Evolutionary conservation across 2,797 vertebrate genomes (phyloP), one percentile per base, ranked within the genome.

Genomic region (Hydrolagus colliei): DNA sequence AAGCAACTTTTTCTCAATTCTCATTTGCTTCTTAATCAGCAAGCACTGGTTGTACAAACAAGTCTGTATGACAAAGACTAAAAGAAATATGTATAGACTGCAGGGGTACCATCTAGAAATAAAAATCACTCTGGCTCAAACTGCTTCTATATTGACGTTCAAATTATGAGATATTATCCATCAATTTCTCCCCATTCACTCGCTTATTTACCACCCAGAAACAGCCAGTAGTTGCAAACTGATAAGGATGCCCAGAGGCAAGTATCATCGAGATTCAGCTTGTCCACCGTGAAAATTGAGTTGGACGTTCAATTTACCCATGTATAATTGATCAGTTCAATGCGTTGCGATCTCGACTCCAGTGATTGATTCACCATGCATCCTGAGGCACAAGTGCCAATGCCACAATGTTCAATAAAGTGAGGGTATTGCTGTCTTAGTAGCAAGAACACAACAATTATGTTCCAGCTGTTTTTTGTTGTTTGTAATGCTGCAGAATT

Each of bases 281-380:
- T 68, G 20, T 18, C n/a, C 79, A 84, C 4, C 11, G 67, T 41
- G 71, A 84, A 52, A 68, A 35, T 84, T 71, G 63, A 41, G 41
- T 52, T 63, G 11, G 20, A 5, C 18, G 18, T 68, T 20, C 79
- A 84, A 71, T 84, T 71, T 84, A 84, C 41, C 71, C 79, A 84
- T 84, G 65, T 84, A 71, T 84, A 84, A 84, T 84, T 71, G 65
- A 82, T 82, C 14, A 68, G 61, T 67, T 82, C 63, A 82, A 65
- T 20, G 79, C 41, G 35, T 41, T 68, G 62, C 62, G 62, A 82
- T 82, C 68, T 82, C 79, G 67, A 18, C 27, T 82, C 9, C 79
- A 65, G 35, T 82, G 62, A 82, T 35, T 68, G 79, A 84, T 68
- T 71, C 79, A 71, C 68, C 62, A 84, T 41, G 65, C 14, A 68